Evolutionary conservation across 2,888 invertebrate genomes (phyloP), one percentile per base, ranked within the genome.

Genomic region (Pristionchus entomophagus): DNA sequence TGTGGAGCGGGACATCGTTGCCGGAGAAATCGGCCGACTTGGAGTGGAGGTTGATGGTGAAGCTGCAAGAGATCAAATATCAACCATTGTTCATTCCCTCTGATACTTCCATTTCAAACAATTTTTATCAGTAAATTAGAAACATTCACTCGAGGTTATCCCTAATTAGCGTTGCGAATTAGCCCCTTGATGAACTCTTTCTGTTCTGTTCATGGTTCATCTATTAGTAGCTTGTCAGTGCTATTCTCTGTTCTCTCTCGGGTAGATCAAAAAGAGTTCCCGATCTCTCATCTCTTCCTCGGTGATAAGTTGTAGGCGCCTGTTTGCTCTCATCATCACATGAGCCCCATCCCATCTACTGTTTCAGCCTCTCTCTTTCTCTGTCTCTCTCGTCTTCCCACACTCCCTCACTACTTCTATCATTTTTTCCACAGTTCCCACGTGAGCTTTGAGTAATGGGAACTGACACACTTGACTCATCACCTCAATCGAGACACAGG

Each of bases 1-100:
- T 88, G 89, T 93, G 93, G 80, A 93, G 91, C 35, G 93, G 93
- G 0, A 93, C 92, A 85, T 93, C 92, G 88, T 93, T 93, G 84
- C 93, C 93, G 87, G 91, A 91, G 91, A 93, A 93, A 88, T 93
- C 93, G 77, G 93, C 92, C 22, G 91, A 86, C 88, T 91, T 91
- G 88, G 88, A 88, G 89, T 93, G 93, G 51, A 93, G 88, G 88
- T 91, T 93, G 90, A 93, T 90, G 86, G 92, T 92, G 91, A 93
- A 93, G 17, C 92, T 89, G 87, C n/a, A 87, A 86, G 17, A 32
- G 51, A 26, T 22, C 45, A 38, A 84, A 35, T 12, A 22, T 51
- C 26, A 65, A 59, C 22, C n/a, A 14, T 45, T n/a, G 49, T 5
- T 53, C 26, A 19, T 78, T 35, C 78, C 49, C 26, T 69, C 29